A percentile compares a stretch with the other conserved stretches of the same genome.
Conservation (phyloP, 2,113 vertebrate genomes). For the Neoarius graeffei region DNA sequence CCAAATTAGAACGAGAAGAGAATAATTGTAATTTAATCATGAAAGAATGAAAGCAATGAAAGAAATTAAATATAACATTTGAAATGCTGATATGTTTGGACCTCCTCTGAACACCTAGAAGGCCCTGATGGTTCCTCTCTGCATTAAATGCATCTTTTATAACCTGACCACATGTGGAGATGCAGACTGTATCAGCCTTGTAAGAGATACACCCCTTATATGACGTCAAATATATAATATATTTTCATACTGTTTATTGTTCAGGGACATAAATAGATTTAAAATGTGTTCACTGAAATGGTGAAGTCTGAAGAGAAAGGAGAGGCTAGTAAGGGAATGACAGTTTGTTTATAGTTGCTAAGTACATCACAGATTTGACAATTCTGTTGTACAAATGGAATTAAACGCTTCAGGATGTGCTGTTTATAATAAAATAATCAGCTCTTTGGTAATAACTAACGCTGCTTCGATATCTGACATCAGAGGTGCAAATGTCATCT, state of each 20-base stretch:
- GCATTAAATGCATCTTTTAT: background rate
- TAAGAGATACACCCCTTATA: background rate
- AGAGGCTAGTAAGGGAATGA: background rate
- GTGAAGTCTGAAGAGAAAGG: background rate
- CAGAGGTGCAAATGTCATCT: background rate
- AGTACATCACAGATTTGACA: background rate
- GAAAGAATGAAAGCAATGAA: too few relatives aligned
- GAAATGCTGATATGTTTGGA: too few relatives aligned
- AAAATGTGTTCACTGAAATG: too few relatives aligned
- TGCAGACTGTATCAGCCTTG: background rate
- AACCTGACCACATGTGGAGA: background rate
- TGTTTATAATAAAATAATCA: background rate
- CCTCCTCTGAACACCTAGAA: too few relatives aligned
- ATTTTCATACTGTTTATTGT: background rate
- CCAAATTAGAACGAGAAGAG: too few relatives aligned
- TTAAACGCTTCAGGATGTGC: background rate
- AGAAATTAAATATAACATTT: too few relatives aligned
- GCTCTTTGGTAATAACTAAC: background rate
- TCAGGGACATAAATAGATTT: too few relatives aligned
- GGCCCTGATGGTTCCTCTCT: too few relatives aligned
- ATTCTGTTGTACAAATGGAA: too few relatives aligned
- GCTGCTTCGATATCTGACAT: background rate
- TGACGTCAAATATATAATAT: background rate
- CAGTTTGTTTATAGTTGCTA: background rate
- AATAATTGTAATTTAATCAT: too few relatives aligned